Base-by-base conservation (phyloP, 92 coral and sea anemone genomes). In the Phenganax marumi region DNA sequence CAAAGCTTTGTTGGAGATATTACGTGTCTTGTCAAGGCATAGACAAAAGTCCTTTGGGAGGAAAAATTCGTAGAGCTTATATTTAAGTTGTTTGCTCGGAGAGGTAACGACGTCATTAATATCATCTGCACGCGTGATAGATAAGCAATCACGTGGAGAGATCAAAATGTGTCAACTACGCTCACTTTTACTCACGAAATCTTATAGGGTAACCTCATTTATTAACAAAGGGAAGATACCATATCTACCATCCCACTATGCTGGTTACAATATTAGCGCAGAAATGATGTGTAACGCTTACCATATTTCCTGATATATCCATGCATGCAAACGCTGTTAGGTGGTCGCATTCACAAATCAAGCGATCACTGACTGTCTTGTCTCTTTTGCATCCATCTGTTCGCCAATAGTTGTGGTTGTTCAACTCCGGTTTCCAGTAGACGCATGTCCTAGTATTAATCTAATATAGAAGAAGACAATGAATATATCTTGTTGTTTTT, bases 261-360 rank as follows among this genome's bases (percentile, higher is more conserved):
- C 43, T 33, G 5, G 43, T 33, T 33, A 33, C 5, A 33, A 33
- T 33, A 5, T 5, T 33, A 33, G 43, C 1, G 63, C 63, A 14
- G 63, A 21, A 14, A 14, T 12, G 25, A 11, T 3, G 25, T 75
- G 21, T n/a, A 50, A 17, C 16, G 8, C 83, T 78, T 62, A 78
- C 83, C 73, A 78, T 8, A 14, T 63, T 60, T 26, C 66, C 25
- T 6, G 83, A 78, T 16, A 78, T 78, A 47, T 78, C 72, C 73
- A 78, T 78, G 14, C 72, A 23, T 39, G 83, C 83, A 25, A 78
- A 78, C 12, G 83, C 83, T 43, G 83, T 78, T n/a, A 78, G 60
- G 60, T 78, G 83, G 48, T 78, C 66, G 63, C 83, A 78, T 78
- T 78, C 83, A 62, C 83, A 78, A 16, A 62, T 78, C 58, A 78